phyloP scores from a whole-genome alignment of 2,888 invertebrate species.

The Petrolisthes manimaculis region DNA sequence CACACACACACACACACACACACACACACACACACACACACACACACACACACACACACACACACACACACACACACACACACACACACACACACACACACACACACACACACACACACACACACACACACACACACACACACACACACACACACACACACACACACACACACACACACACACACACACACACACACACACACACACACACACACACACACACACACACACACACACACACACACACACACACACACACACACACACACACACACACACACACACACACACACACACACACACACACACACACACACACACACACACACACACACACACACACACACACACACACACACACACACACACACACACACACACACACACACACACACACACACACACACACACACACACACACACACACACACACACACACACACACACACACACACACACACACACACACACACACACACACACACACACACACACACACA shows the following conservation, averaged over 20 bases:
- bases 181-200: conserved; percentile 7
- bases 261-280: conserved; percentile 7
- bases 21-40: conserved; percentile 7
- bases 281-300: conserved; percentile 7
- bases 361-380: conserved; percentile 1
- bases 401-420: neutral
- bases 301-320: neutral
- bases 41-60: conserved; percentile 7
- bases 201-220: conserved; percentile 7
- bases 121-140: conserved; percentile 7
- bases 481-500: neutral
- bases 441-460: neutral
- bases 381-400: neutral
- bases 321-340: neutral
- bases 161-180: conserved; percentile 7
- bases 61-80: conserved; percentile 7
- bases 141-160: conserved; percentile 7
- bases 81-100: conserved; percentile 7
- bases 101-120: conserved; percentile 7
- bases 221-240: conserved; percentile 7
- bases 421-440: neutral
- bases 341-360: neutral
- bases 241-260: conserved; percentile 7
- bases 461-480: neutral
- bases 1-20: conserved; percentile 7